phyloP scores from a whole-genome alignment of 2,797 vertebrate species.

The Notoglanidium macrostoma region DNA sequence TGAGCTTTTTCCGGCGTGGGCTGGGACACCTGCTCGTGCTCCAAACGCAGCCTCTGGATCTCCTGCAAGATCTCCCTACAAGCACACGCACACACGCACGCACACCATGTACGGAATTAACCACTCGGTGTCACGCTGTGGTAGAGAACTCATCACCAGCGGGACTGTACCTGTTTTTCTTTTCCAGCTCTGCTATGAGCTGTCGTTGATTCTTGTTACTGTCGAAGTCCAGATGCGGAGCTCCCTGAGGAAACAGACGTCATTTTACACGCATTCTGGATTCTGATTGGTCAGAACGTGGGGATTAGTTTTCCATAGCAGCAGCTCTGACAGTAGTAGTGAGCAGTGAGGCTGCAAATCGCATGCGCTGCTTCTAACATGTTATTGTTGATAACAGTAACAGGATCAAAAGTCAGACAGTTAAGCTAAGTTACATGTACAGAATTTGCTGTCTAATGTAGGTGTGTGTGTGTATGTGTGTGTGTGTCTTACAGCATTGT shows the following conservation, averaged over 20 bases:
- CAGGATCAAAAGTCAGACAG: background rate
- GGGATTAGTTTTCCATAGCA: background rate
- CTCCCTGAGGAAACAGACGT: constrained; percentile 66
- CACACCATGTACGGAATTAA: background rate
- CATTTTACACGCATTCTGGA: background rate
- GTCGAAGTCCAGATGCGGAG: constrained; percentile 76
- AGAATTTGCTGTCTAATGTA: background rate
- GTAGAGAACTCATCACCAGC: background rate
- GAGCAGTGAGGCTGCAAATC: background rate
- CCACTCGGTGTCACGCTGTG: background rate
- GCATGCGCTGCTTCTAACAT: background rate
- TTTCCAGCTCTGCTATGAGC: constrained; percentile 83
- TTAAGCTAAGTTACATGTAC: background rate
- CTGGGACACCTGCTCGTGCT: constrained; percentile 94
- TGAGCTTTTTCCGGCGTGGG: constrained; percentile 95
- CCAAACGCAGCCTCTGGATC: constrained; percentile 91
- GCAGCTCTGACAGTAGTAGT: background rate
- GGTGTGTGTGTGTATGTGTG: background rate
- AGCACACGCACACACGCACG: background rate
- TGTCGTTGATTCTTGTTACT: constrained; percentile 82
- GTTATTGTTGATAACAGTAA: background rate
- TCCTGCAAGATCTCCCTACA: constrained; percentile 92
- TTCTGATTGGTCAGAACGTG: background rate
- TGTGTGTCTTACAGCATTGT: constrained; percentile 74
- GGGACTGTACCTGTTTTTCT: constrained; percentile 75